Evolutionary conservation across 2,797 vertebrate species (phyloP).

Genomic region (Aplochiton taeniatus): DNA sequence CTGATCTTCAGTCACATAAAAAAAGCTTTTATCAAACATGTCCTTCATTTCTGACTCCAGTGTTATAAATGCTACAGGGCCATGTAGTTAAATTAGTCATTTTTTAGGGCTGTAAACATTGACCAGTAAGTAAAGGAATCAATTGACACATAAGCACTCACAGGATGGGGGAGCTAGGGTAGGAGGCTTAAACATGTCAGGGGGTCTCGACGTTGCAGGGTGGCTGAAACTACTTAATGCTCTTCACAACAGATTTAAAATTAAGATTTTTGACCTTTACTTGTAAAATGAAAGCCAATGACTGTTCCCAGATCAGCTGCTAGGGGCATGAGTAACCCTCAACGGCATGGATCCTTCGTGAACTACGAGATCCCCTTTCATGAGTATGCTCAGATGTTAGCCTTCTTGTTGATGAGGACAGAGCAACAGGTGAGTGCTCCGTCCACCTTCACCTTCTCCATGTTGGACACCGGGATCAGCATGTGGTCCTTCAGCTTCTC

Average conservation of each 20-base stretch:
- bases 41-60: conserved; percentile 5
- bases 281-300: background rate
- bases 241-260: background rate
- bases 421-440: conserved; percentile 90
- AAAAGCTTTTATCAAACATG: conserved; percentile 12
- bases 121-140: conserved; percentile 73
- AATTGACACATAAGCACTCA: conserved; percentile 56
- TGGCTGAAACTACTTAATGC: background rate
- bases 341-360: too few relatives aligned
- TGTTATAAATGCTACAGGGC: conserved; percentile 8
- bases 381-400: conserved; percentile 73
- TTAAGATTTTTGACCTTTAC: background rate
- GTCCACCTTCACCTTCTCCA: conserved; percentile 88
- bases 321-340: background rate
- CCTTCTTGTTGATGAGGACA: conserved; percentile 89
- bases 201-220: conserved; percentile 14
- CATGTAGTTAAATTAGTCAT: conserved; percentile 15
- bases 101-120: conserved; percentile 68
- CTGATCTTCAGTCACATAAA: background rate
- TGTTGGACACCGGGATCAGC: conserved; percentile 87
- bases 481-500: conserved; percentile 95
- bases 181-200: background rate
- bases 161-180: conserved; percentile 38
- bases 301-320: background rate
- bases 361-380: conserved; percentile 53